Base-by-base conservation (phyloP, 2,797 vertebrate genomes). In the Danio jaintianensis region DNA sequence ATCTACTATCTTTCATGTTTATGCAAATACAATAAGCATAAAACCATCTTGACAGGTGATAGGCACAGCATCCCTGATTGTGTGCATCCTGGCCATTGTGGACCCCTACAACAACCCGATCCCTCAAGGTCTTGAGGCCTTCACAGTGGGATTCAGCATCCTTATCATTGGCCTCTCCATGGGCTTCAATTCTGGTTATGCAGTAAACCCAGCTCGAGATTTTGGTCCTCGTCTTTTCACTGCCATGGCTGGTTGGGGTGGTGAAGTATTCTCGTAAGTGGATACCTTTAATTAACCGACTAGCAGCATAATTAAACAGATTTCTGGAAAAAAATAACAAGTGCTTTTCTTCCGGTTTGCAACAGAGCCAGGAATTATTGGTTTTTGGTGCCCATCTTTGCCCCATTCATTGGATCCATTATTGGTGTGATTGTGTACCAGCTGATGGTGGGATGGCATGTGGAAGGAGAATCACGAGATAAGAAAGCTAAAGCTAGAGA, bases 151-250 rank as follows among this genome's bases (percentile, higher is more conserved):
- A 58, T 96, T 99, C 15, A 96, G 96, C 68, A 95, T 99, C 83
- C 91, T 99, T 0, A 96, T 97, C 87, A 99, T 99, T 55, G 98
- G 98, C 66, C 90, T 96, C 11, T 96, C 98, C 6, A 99, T 99
- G 98, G 98, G 97, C 85, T 98, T 99, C 88, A 99, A 99, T 90
- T 98, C 96, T 0, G 98, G 98, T 69, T 99, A 99, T 0, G 98
- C 98, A 0, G 96, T 99, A 72, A 99, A 99, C 87, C 98, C 98
- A 9, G 98, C 98, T 81, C 95, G 98, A 89, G 98, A 99, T 89
- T 89, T 99, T 0, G 98, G 98, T 4, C 98, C 98, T 59, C 96
- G 98, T 36, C 88, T 99, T 78, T 99, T 99, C 88, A 96, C 98
- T 0, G 85, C 97, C n/a, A 85, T 99, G 0, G 95, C 98, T 15